Evolutionary conservation across 2,888 invertebrate species (phyloP).

Genomic region (Ferrisia virgata): DNA sequence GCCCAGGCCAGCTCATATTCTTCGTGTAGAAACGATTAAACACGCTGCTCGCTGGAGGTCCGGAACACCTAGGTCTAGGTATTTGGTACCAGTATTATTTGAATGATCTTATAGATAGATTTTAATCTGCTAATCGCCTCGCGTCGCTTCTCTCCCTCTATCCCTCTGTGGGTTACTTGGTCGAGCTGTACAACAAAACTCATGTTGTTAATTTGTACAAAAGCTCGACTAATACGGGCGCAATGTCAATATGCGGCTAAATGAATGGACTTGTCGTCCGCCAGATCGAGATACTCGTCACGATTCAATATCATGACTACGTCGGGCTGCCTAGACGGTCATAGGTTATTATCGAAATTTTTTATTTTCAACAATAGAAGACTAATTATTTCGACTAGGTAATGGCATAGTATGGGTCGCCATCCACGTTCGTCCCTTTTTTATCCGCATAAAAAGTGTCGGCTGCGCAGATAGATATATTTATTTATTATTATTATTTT

Average conservation of each 20-base stretch:
- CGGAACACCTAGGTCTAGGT: not conserved
- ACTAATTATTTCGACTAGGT: constrained; percentile 15
- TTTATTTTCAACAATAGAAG: not conserved
- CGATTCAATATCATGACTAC: not conserved
- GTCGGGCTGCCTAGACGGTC: not conserved
- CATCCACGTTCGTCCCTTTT: not conserved
- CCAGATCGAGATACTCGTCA: constrained; percentile 1
- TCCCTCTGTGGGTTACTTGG: no score
- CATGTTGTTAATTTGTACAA: not conserved
- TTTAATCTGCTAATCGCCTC: no score
- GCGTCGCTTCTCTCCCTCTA: no score
- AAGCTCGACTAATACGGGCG: not conserved
- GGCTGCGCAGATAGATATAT: not conserved
- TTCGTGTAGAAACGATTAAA: not conserved
- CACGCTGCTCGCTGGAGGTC: not conserved
- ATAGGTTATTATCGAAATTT: not conserved
- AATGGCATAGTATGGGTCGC: not conserved
- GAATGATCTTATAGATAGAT: not conserved
- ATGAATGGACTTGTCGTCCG: constrained; percentile 10
- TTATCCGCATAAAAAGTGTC: no score
- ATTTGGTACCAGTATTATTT: no score
- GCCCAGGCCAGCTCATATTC: not conserved
- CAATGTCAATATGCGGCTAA: not conserved
- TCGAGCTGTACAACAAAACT: no score
- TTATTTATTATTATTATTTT: not conserved